Conservation (phyloP, 2,888 invertebrate genomes). For the Trichogramma evanescens region DNA sequence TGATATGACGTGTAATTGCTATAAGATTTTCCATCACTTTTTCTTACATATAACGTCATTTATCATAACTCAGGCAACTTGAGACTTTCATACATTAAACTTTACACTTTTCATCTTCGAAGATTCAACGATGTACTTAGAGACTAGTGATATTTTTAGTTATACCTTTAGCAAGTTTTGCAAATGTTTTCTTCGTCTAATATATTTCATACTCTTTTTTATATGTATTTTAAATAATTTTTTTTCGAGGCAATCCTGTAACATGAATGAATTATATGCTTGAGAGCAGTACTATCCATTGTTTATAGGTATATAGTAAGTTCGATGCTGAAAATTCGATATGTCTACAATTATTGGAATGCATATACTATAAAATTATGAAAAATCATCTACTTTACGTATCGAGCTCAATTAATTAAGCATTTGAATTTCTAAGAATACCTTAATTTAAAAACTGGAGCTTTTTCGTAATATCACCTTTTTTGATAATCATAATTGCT, state of each 20-base stretch:
- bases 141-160: conserved; percentile 30
- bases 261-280: conserved; percentile 8
- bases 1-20: conserved; percentile 30
- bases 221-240: not conserved
- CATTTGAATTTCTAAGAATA: too few species aligned
- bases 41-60: not conserved
- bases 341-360: conserved; percentile 8
- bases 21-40: conserved; percentile 8
- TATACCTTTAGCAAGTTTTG: not conserved
- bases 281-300: not conserved
- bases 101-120: not conserved
- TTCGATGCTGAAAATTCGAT: conserved; percentile 10
- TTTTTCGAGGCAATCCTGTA: conserved; percentile 1
- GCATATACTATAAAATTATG: too few species aligned
- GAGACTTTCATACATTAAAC: conserved; percentile 11
- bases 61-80: conserved; percentile 17
- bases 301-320: not conserved
- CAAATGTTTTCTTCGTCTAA: conserved; percentile 1
- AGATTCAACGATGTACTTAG: conserved; percentile 22
- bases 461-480: too few species aligned
- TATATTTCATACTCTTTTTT: not conserved
- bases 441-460: too few species aligned
- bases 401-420: too few species aligned
- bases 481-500: too few species aligned
- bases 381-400: too few species aligned